phyloP scores from a whole-genome alignment of 2,113 vertebrate species.

The Phrynosoma blainvillii region DNA sequence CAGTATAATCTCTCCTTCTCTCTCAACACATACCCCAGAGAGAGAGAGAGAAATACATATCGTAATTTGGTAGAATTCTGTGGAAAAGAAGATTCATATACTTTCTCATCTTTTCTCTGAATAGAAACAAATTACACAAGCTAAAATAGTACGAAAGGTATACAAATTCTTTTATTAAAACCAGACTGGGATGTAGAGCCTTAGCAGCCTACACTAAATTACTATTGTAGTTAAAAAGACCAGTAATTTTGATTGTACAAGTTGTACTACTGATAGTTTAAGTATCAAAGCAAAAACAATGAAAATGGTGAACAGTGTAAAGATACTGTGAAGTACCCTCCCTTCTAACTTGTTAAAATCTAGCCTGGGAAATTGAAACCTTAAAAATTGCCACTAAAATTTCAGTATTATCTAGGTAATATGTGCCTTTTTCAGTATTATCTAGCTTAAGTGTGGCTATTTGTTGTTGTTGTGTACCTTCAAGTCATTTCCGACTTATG shows the following conservation, averaged over 20 bases:
- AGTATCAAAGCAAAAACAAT: neutral
- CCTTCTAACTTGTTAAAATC: neutral
- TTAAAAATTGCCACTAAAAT: neutral
- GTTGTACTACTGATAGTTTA: constrained; percentile 12
- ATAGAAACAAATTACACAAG: constrained; percentile 3
- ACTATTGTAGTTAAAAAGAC: neutral
- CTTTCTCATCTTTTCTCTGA: neutral
- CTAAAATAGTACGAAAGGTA: constrained; percentile 14
- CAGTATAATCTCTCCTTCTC: neutral
- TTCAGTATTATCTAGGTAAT: too few relatives aligned
- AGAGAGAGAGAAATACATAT: neutral
- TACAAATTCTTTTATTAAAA: constrained; percentile 1
- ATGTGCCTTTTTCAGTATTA: neutral
- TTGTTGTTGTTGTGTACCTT: too few relatives aligned
- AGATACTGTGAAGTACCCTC: neutral
- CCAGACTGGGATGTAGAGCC: neutral
- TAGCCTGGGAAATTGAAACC: neutral
- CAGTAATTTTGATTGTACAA: neutral
- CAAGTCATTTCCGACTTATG: too few relatives aligned
- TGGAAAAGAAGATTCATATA: neutral
- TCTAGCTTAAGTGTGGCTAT: too few relatives aligned
- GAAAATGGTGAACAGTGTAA: neutral
- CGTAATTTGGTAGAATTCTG: constrained; percentile 26
- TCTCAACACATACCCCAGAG: neutral
- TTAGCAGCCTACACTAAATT: neutral